Base-by-base conservation (phyloP, 2,888 invertebrate genomes). In the Baccha elongata region DNA sequence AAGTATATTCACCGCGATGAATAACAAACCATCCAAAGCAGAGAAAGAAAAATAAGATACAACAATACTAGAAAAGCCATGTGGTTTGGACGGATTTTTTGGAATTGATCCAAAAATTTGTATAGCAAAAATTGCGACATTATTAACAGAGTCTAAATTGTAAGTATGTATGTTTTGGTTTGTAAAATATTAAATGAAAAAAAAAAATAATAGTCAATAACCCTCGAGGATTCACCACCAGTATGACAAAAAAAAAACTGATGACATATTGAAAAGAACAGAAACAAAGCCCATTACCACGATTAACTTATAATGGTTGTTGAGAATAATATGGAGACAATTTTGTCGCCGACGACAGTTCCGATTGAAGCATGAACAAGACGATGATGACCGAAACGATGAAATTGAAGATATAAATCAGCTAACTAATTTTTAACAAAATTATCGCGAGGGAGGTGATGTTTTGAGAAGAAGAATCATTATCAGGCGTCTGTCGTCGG, bases 51-150 rank as follows among this genome's bases (percentile, higher is more conserved):
- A 40, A 58, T 40, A 40, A 40, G 26, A 40, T 26, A 40, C 23
- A 53, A 53, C 32, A 23, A 23, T 37, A 37, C 40, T 37, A 46
- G 29, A 76, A n/a, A n/a, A 72, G 64, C 72, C 78, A 67, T 78
- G 78, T 78, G 78, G 72, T 29, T 72, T 13, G 26, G 32, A 60
- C 58, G 13, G 44, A 73, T 62, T 68, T 79, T 79, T 72, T 79
- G 79, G 79, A 73, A 15, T 8, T 17, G n/a, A 48, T 79, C 79
- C 79, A 79, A 79, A 67, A 67, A 68, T 67, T 23, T 15, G 26
- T 65, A 29, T 42, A 11, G 19, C 5, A 26, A 74, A 74, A 67
- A 68, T 68, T 79, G 73, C 62, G 79, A 79, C 79, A 79, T 73
- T 73, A 60, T 65, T 52, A 58, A 67, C 52, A 48, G 32, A 65